phyloP scores from a whole-genome alignment of 2,797 vertebrate species.

The Hephaestus fuliginosus region DNA sequence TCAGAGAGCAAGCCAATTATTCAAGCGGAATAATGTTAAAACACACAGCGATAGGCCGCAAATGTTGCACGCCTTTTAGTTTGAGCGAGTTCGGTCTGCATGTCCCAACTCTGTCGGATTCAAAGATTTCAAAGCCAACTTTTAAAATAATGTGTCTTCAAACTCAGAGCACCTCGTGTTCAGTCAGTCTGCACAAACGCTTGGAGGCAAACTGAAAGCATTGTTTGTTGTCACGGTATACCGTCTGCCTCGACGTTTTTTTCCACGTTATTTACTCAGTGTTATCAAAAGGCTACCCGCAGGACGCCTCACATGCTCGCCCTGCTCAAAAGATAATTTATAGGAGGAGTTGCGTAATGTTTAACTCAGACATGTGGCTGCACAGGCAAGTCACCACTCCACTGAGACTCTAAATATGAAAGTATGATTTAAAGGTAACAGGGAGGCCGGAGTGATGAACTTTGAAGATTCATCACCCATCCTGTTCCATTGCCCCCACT shows the following conservation, averaged over 20 bases:
- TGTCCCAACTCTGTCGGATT: background rate
- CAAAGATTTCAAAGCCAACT: background rate
- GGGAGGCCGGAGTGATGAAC: background rate
- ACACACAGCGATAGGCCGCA: no score
- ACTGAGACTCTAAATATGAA: background rate
- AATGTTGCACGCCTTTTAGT: no score
- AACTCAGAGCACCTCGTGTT: background rate
- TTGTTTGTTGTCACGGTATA: background rate
- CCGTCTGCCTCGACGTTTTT: background rate
- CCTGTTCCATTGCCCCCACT: background rate
- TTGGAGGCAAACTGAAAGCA: conserved; percentile 17
- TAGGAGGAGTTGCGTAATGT: conserved; percentile 20
- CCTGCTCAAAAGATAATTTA: conserved; percentile 25
- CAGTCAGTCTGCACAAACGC: background rate
- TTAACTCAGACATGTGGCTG: conserved; percentile 9
- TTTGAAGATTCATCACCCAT: background rate
- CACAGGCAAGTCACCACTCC: background rate
- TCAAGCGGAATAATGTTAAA: conserved; percentile 1
- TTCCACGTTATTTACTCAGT: background rate
- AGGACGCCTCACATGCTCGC: conserved; percentile 42
- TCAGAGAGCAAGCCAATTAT: background rate
- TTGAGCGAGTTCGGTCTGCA: no score
- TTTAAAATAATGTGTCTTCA: background rate
- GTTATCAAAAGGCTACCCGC: background rate
- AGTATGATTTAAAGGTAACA: background rate